Conservation (phyloP, 53 echinoderm and acorn worm genomes). For the Luidia sarsii region DNA sequence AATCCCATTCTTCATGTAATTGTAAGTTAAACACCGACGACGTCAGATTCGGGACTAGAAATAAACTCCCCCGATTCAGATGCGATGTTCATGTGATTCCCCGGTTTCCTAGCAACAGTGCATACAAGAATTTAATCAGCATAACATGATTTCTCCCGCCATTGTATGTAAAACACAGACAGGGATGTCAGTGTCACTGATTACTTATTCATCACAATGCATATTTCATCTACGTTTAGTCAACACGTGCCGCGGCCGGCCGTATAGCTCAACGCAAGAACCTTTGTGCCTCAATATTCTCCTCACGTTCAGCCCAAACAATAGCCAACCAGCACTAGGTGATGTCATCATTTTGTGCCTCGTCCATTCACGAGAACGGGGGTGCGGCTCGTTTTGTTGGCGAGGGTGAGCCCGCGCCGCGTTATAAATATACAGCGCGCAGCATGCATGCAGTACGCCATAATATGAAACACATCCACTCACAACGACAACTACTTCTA, state of each 20-base stretch:
- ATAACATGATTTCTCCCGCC: slow-evolving; percentile 10
- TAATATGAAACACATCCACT: neutral
- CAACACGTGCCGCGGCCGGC: neutral
- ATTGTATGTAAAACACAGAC: slow-evolving; percentile 32
- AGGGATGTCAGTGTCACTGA: slow-evolving; percentile 18
- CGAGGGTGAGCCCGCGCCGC: slow-evolving; percentile 28
- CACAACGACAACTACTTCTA: neutral
- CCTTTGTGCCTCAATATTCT: slow-evolving; percentile 67
- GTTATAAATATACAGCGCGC: neutral
- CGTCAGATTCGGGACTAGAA: no score
- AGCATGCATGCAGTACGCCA: no score
- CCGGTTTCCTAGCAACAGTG: slow-evolving; percentile 14
- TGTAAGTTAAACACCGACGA: no score
- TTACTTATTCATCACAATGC: slow-evolving; percentile 42
- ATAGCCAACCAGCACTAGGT: slow-evolving; percentile 87
- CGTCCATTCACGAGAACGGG: slow-evolving; percentile 69
- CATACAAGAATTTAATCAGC: neutral
- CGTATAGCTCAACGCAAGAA: neutral
- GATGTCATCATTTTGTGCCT: slow-evolving; percentile 91
- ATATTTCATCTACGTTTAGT: slow-evolving; percentile 7
- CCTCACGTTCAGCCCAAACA: slow-evolving; percentile 83
- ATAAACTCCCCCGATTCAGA: no score
- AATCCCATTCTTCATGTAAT: no score
- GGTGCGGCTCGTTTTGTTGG: slow-evolving; percentile 46
- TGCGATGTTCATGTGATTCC: no score